A percentile compares a stretch with the other conserved stretches of the same genome.
Conservation (phyloP, 2,797 vertebrate genomes). For the Clarias pachynema region DNA sequence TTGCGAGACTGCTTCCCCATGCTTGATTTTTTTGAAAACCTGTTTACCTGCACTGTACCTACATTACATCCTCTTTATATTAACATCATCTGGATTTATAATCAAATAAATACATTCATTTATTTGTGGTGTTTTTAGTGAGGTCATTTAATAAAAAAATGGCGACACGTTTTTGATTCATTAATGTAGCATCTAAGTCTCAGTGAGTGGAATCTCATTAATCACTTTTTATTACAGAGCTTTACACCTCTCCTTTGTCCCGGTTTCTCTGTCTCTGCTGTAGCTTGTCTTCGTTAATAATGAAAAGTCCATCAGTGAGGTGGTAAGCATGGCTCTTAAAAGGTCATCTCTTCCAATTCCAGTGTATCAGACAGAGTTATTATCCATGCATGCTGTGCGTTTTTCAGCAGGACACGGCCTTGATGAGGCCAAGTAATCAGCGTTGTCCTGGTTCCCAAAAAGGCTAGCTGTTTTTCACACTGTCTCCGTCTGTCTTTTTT, state of each 20-base stretch:
- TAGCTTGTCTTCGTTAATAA: slow-evolving; percentile 24
- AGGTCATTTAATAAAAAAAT: background rate
- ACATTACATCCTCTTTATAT: too few relatives aligned
- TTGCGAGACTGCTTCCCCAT: too few relatives aligned
- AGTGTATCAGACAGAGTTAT: background rate
- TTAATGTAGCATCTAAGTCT: background rate
- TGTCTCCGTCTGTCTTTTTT: background rate
- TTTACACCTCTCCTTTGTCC: background rate
- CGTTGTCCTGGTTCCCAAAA: background rate
- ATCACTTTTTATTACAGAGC: background rate
- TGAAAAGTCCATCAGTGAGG: background rate
- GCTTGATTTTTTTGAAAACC: too few relatives aligned
- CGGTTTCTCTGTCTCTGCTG: background rate
- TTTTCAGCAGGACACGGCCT: background rate
- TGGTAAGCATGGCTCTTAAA: background rate
- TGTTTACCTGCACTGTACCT: too few relatives aligned
- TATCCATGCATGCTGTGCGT: background rate
- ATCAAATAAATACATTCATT: background rate
- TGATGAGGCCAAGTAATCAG: background rate
- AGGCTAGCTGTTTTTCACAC: background rate
- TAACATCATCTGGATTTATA: background rate
- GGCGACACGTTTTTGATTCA: background rate
- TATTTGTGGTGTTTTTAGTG: background rate
- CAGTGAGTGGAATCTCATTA: background rate
- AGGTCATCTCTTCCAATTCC: slow-evolving; percentile 8